Base-by-base conservation (phyloP, 1,140 invertebrate genomes). In the Globodera rostochiensis region DNA sequence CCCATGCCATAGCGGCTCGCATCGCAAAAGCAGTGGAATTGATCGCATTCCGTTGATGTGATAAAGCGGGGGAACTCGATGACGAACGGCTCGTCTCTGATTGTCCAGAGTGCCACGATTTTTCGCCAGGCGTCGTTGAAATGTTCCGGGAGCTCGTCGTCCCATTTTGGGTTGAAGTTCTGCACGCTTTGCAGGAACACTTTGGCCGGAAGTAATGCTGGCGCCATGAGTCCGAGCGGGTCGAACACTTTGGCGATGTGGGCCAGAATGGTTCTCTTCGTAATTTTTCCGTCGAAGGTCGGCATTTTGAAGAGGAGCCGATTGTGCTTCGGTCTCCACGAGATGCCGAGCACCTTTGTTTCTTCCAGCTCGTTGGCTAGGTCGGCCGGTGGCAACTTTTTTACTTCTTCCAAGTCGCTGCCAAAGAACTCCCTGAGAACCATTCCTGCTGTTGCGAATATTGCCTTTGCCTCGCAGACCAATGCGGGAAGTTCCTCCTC, bases 281-380 rank as follows among this genome's bases (percentile, higher is more conserved):
- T 73, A 6, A 36, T 36, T 5, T 21, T n/a, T 6, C 25, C 25
- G 21, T 73, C 71, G n/a, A 73, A 21, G 4, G 4, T 73, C 3
- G 71, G 71, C 19, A 73, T 6, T 36, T 73, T 36, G 50, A 73
- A 21, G 4, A 36, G 21, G 6, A 73, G 19, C 4, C 19, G 19
- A 49, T 73, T 50, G 15, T 73, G 19, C 21, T 73, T 36, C 1
- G 50, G 25, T n/a, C 46, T 73, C 71, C 71, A 73, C 4, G 6
- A 1, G 8, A 73, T 73, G 19, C 71, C 71, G 19, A 73, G 50
- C 47, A 73, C 50, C 19, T 73, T 73, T n/a, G 19, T 73, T 15
- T 73, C 71, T 19, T 21, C 21, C 6, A 21, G 19, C 19, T 73
- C 50, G 19, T 19, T 47, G 19, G 25, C 25, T 6, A 73, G 46